Base-by-base conservation (phyloP, 2,888 invertebrate genomes). In the Polydrusus pterygomalis region DNA sequence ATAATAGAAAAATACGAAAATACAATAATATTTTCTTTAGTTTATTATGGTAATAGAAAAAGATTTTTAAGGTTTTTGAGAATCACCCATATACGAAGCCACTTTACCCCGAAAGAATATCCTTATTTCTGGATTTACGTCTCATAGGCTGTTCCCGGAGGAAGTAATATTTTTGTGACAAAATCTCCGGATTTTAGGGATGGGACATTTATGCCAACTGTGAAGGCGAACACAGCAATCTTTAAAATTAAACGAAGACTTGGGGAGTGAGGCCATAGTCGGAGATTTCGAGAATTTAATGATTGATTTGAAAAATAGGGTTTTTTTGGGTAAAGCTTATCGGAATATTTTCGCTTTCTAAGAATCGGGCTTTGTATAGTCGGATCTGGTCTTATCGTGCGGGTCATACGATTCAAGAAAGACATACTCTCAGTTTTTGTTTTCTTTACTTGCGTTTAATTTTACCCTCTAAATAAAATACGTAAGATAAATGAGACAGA, bases 181-280 rank as follows among this genome's bases (percentile, higher is more conserved):
- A 63, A 71, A 49, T 63, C 62, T 51, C 71, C 34, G 56, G 65
- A 65, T 72, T 72, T 40, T 15, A 56, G 72, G 58, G 65, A 65
- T 65, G 65, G 43, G 56, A 45, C 72, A 45, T 64, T 65, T 64
- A 56, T 56, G 70, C 49, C 70, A 70, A 62, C 70, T 58, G 56
- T 25, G 45, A 45, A 64, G 54, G 65, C 72, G 45, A 72, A 72
- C 56, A 64, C 65, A 18, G 58, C 58, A 56, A 56, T 58, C 47
- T 54, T 65, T 65, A 51, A 72, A 72, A 65, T 65, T 72, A 72
- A 72, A 72, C 65, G 15, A 17, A 58, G 47, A 47, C 30, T 40
- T 43, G 18, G 62, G 10, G 13, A 18, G 34, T 17, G 18, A 49
- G 64, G 49, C 43, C 34, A 38, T 60, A 58, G 51, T 47, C 20